Base-by-base conservation (phyloP, 2,888 invertebrate genomes). In the Lasioglossum lativentre region DNA sequence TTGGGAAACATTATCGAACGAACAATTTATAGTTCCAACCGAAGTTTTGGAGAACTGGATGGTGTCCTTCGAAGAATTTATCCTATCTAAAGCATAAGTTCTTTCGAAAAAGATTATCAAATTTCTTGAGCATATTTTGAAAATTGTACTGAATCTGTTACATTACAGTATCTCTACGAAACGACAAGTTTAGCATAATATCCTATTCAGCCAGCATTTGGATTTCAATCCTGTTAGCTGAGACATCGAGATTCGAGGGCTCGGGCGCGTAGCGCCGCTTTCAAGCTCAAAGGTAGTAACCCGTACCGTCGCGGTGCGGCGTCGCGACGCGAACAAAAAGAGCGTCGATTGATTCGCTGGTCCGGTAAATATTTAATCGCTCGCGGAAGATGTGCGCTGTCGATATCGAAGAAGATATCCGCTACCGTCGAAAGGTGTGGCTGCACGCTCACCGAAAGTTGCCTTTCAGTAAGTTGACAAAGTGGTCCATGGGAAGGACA, bases 401-500 rank as follows among this genome's bases (percentile, higher is more conserved):
- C 78, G 78, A 88, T 85, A 80, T 88, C 73, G 59, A 56, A 72
- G 34, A 34, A 70, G 71, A 63, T 34, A 63, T 70, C 38, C 70
- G 75, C 0, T 12, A 1, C n/a, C 71, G 88, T 12, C 47, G 52
- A 68, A 81, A 81, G 71, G 59, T 78, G 78, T 75, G 81, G 88
- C 75, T 34, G 19, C 73, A 34, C 76, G 75, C 76, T 85, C 52
- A 38, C 73, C 52, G 83, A 89, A 86, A 86, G 83, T 88, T 85
- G 80, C 83, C 83, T 78, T 59, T 23, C 52, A 66, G 80, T 80
- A 56, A 79, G 82, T 87, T 86, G 87, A 86, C 89, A 86, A 86
- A 89, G 82, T 78, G 82, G 85, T 82, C 87, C 87, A 75, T 75
- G 82, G 83, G 82, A 83, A 85, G 84, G 87, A 82, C 86, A 72